Evolutionary conservation across 2,888 invertebrate genomes (phyloP), one percentile per base, ranked within the genome.

Genomic region (Pharmacophagus antenor): DNA sequence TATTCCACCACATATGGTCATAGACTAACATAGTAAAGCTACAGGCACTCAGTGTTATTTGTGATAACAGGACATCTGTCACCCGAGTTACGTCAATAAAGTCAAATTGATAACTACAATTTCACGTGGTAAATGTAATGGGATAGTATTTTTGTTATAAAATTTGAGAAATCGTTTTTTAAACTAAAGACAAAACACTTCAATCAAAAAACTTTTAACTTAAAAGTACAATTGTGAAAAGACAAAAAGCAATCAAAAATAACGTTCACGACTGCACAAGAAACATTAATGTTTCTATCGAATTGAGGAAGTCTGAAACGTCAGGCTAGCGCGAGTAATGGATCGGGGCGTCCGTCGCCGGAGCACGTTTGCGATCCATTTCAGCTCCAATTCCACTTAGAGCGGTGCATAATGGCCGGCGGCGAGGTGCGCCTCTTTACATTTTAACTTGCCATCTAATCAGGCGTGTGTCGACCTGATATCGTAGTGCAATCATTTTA

Each of bases 331-430:
- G 62, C 62, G 61, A 63, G 62, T 86, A 84, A 84, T 78, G 80
- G 82, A 76, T 79, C 73, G 78, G 74, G 78, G 83, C 80, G 72
- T 77, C 62, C 49, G 61, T 67, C 68, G 67, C 61, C 61, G 60
- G 65, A 62, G 67, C 67, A 63, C 63, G 65, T 70, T 70, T 79
- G 80, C 80, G 81, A 80, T 83, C 77, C 79, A 80, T 84, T 84
- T 79, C 72, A 76, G 70, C 66, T 80, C 79, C 82, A 82, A 75
- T 76, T 67, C 70, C 73, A 75, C 77, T 72, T 66, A 73, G 65
- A 67, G 66, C 65, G 52, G 65, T 70, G 74, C 79, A 77, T 81
- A 80, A 70, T 62, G 66, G 67, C 67, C 62, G 66, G 64, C 62
- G 63, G 52, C 49, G 56, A 58, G 84, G 76, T 80, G 75, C 77